phyloP scores from a whole-genome alignment of 2,888 invertebrate genomes.

The Tetragonula carbonaria region DNA sequence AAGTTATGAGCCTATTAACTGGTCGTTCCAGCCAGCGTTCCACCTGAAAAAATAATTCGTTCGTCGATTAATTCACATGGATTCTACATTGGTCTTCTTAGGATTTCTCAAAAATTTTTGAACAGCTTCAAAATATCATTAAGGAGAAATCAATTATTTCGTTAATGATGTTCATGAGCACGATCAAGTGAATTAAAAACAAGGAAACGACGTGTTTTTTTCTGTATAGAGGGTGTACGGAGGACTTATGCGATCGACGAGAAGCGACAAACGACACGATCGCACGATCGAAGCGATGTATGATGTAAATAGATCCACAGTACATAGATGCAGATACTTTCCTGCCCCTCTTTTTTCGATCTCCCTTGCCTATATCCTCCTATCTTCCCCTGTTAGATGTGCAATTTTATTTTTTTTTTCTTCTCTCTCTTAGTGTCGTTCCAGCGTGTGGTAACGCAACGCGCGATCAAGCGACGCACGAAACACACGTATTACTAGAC shows the following conservation, averaged over 20 bases:
- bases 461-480: conserved; percentile 38
- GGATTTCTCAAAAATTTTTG: background rate
- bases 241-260: conserved; percentile 2
- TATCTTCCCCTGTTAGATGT: conserved; percentile 57
- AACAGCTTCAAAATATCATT: background rate
- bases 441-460: conserved; percentile 32
- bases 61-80: background rate
- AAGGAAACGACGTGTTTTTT: background rate
- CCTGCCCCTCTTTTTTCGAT: conserved; percentile 35
- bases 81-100: background rate
- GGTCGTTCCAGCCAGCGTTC: background rate
- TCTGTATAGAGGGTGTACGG: background rate
- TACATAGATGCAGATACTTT: conserved; percentile 52
- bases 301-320: conserved; percentile 65
- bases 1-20: background rate
- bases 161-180: background rate
- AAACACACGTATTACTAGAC: conserved; percentile 45
- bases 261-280: conserved; percentile 11
- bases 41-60: background rate
- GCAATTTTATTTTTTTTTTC: conserved; percentile 59
- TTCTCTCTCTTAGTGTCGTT: conserved; percentile 44
- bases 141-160: background rate
- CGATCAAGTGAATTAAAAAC: background rate
- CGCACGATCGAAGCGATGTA: conserved; percentile 40
- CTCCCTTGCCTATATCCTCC: background rate